Conservation (phyloP, 2,113 vertebrate genomes). For the Hucho hucho region DNA sequence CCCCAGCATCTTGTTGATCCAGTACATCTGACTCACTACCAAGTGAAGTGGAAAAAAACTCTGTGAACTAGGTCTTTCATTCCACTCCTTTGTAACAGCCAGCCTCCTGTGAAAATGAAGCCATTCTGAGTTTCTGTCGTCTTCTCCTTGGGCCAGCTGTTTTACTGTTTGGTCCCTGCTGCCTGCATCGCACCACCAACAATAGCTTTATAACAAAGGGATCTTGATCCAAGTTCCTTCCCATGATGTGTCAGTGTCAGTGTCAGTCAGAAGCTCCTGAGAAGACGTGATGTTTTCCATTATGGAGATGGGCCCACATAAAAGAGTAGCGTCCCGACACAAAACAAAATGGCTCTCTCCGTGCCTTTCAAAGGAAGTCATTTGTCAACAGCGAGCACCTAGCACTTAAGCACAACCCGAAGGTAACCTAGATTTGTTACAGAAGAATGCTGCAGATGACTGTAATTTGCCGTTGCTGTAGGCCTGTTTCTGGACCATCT, state of each 20-base stretch:
- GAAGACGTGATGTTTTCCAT: background rate
- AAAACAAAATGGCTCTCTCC: constrained; percentile 2
- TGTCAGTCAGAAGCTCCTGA: background rate
- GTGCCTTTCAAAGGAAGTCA: constrained; percentile 76
- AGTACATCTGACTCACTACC: background rate
- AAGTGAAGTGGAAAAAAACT: too few relatives aligned
- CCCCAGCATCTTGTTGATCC: too few relatives aligned
- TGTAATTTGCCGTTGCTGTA: constrained; percentile 69
- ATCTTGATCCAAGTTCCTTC: background rate
- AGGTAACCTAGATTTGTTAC: constrained; percentile 72
- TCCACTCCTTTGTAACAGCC: too few relatives aligned
- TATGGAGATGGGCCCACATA: background rate
- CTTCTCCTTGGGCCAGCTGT: background rate
- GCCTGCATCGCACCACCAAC: background rate
- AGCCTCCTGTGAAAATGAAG: too few relatives aligned
- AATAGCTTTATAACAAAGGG: background rate
- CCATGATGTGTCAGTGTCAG: background rate
- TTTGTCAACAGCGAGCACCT: constrained; percentile 76
- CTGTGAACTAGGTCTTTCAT: too few relatives aligned
- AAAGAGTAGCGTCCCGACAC: background rate
- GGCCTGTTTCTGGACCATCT: constrained; percentile 48
- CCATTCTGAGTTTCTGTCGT: background rate
- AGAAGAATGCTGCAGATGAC: constrained; percentile 76
- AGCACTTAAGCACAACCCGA: constrained; percentile 63
- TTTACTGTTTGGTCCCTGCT: background rate